phyloP scores from a whole-genome alignment of 2,797 vertebrate species.

The Acrossocheilus wenchowensis region DNA sequence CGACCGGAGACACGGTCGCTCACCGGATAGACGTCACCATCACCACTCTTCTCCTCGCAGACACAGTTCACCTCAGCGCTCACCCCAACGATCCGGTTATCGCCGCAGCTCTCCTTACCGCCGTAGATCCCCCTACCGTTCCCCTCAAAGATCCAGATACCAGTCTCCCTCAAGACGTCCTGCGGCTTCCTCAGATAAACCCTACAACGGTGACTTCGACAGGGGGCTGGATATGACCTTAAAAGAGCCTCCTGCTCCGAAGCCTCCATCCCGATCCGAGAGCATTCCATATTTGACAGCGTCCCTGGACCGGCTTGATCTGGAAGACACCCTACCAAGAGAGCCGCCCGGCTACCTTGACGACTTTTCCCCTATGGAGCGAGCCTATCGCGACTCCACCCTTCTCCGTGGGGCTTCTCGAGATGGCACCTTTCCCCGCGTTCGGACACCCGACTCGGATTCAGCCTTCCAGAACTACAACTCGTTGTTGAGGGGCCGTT shows the following conservation, averaged over 20 bases:
- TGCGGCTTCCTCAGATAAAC: conserved; percentile 68
- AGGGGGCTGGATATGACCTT: conserved; percentile 55
- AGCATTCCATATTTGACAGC: conserved; percentile 67
- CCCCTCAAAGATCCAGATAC: conserved; percentile 78
- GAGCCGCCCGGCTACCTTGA: conserved; percentile 69
- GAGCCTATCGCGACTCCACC: conserved; percentile 57
- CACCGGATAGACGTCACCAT: conserved; percentile 79
- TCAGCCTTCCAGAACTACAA: conserved; percentile 75
- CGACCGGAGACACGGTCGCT: conserved; percentile 77
- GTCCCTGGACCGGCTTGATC: conserved; percentile 68
- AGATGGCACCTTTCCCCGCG: conserved; percentile 68
- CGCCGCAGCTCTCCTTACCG: conserved; percentile 76
- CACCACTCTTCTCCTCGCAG: conserved; percentile 77
- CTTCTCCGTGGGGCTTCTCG: conserved; percentile 65
- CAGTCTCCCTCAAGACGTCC: conserved; percentile 68
- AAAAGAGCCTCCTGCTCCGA: conserved; percentile 67
- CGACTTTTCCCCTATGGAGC: conserved; percentile 46
- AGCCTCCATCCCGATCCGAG: conserved; percentile 62
- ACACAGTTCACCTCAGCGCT: conserved; percentile 74
- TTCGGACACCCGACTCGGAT: conserved; percentile 73
- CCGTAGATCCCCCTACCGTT: conserved; percentile 70
- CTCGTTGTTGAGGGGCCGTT: conserved; percentile 76
- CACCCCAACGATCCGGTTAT: conserved; percentile 76
- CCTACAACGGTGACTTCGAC: conserved; percentile 68
- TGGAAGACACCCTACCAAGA: conserved; percentile 69